These are phyloP conservation scores for Agrenia bidenticulata DNA, from an alignment of 2,888 invertebrate species.

Conservation along the genomic window DNA sequence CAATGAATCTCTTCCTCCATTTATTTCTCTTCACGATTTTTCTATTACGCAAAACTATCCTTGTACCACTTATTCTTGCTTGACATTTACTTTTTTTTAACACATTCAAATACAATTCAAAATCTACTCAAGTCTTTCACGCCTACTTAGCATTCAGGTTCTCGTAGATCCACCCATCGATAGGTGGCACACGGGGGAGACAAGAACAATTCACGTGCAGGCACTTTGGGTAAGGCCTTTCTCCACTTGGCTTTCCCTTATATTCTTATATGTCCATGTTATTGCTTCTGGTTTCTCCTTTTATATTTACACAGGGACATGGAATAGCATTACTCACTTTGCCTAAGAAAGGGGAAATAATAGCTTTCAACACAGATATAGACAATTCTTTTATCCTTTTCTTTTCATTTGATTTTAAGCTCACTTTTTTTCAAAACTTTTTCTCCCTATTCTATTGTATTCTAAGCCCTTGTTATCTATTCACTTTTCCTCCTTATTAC, in stretches of 20 bases:
- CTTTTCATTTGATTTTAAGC: conserved; percentile 2
- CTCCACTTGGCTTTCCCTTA: no score
- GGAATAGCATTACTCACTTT: no score
- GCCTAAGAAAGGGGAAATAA: no score
- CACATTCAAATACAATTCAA: conserved; percentile 10
- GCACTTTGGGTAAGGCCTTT: no score
- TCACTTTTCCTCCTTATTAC: not conserved
- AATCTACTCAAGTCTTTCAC: conserved; percentile 3
- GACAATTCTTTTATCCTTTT: conserved; percentile 9
- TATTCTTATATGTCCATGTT: no score
- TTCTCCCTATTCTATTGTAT: not conserved
- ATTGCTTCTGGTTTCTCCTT: no score
- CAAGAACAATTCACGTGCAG: not conserved
- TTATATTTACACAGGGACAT: no score
- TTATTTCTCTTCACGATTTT: conserved; percentile 19
- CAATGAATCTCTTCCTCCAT: conserved; percentile 14
- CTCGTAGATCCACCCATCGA: not conserved
- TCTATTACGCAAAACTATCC: conserved; percentile 5
- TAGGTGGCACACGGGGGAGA: not conserved
- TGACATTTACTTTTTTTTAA: conserved; percentile 9
- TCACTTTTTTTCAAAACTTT: conserved; percentile 2
- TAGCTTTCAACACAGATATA: not conserved
- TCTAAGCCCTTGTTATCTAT: conserved; percentile 6
- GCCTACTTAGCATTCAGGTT: not conserved
- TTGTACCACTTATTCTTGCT: conserved; percentile 10